Conservation (phyloP, 2,113 vertebrate genomes). For the Raja brachyura region DNA sequence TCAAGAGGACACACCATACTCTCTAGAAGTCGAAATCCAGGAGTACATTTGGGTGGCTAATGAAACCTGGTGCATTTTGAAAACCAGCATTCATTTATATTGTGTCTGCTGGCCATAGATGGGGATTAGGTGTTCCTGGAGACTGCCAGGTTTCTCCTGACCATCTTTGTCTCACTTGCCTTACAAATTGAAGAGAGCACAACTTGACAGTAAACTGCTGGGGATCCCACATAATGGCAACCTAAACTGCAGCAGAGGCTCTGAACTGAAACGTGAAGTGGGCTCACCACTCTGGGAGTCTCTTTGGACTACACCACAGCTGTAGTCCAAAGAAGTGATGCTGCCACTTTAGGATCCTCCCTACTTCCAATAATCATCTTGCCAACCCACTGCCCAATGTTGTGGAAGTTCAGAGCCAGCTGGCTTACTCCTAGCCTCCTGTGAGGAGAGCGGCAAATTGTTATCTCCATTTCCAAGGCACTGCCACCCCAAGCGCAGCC, state of each 20-base stretch:
- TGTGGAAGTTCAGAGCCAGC: too few relatives aligned
- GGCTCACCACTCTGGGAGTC: background rate
- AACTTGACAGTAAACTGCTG: background rate
- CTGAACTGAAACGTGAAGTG: background rate
- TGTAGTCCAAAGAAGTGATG: background rate
- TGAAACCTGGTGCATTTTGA: background rate
- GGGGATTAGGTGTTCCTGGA: background rate
- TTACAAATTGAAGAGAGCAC: background rate
- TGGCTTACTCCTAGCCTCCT: too few relatives aligned
- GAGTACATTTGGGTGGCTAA: background rate
- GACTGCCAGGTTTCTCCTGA: background rate
- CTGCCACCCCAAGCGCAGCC: background rate
- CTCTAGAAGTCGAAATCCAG: background rate
- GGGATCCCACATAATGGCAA: background rate
- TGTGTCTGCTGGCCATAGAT: background rate
- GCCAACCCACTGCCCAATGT: too few relatives aligned
- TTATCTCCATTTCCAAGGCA: background rate
- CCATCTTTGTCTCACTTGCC: background rate
- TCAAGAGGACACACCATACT: background rate
- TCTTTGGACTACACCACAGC: background rate
- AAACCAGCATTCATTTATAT: background rate
- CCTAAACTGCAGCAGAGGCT: background rate
- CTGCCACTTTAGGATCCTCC: background rate
- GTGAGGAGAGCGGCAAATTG: background rate
- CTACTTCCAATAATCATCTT: too few relatives aligned